Conservation (phyloP, 2,888 invertebrate genomes). For the Scaeva pyrastri region DNA sequence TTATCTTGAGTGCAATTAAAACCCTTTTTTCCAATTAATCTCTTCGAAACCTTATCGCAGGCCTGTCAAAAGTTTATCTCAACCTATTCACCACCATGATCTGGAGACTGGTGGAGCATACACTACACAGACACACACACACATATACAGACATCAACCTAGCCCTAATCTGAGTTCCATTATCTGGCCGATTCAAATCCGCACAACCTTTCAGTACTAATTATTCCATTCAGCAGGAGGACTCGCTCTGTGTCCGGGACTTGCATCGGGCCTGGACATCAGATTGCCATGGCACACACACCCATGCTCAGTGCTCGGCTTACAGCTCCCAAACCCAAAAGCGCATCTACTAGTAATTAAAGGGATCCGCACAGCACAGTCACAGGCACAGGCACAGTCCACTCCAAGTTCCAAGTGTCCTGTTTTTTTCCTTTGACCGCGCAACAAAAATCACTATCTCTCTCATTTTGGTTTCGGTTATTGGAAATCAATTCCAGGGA, state of each 20-base stretch:
- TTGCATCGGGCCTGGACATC: neutral
- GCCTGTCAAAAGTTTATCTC: slow-evolving; percentile 69
- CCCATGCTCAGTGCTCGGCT: slow-evolving; percentile 8
- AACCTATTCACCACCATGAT: slow-evolving; percentile 43
- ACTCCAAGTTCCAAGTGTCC: slow-evolving; percentile 39
- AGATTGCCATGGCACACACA: slow-evolving; percentile 13
- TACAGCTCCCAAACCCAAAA: slow-evolving; percentile 6
- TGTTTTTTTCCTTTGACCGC: slow-evolving; percentile 51
- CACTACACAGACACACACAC: slow-evolving; percentile 30
- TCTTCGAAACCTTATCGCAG: slow-evolving; percentile 45
- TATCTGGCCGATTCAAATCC: slow-evolving; percentile 63
- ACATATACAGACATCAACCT: neutral
- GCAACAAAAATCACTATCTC: slow-evolving; percentile 53
- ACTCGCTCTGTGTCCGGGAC: neutral
- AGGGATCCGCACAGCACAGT: slow-evolving; percentile 56
- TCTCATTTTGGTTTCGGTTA: slow-evolving; percentile 25
- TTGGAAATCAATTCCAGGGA: slow-evolving; percentile 69
- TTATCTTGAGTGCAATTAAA: slow-evolving; percentile 71
- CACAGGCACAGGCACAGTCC: neutral
- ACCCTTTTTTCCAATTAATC: slow-evolving; percentile 67
- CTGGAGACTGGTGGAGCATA: neutral
- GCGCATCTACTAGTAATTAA: slow-evolving; percentile 60
- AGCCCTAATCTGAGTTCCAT: slow-evolving; percentile 40
- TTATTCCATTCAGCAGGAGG: slow-evolving; percentile 68
- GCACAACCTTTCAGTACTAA: slow-evolving; percentile 73